Percentiles rank a stretch among this genome's conserved stretches.
Evolutionary conservation across 2,113 vertebrate genomes (phyloP).

Genomic region (Neogale vison): DNA sequence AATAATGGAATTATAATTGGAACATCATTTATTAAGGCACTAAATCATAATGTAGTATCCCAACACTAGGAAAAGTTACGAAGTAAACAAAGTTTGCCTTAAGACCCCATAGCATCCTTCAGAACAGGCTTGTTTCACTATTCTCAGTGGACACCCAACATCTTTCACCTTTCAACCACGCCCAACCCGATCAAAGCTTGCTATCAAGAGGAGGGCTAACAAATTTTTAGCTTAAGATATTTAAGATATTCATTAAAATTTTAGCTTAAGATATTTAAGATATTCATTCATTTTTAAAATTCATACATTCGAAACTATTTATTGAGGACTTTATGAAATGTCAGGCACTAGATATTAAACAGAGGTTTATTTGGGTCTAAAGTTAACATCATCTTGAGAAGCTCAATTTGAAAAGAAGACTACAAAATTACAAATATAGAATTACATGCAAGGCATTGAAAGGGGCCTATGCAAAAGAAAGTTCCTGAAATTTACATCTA

Average conservation of each 20-base stretch:
- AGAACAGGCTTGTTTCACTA: neutral
- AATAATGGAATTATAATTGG: constrained; percentile 18
- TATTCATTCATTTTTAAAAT: neutral
- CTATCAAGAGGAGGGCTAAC: neutral
- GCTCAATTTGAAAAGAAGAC: neutral
- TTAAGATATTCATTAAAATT: neutral
- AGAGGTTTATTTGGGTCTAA: neutral
- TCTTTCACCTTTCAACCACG: neutral
- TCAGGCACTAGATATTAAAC: neutral
- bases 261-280: neutral
- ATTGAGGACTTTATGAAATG: neutral
- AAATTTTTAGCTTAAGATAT: neutral
- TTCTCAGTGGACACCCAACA: neutral
- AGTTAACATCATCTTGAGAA: neutral
- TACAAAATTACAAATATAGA: neutral
- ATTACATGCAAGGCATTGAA: neutral
- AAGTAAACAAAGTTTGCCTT: neutral
- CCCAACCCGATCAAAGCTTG: neutral
- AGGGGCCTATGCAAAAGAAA: neutral
- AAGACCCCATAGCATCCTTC: neutral
- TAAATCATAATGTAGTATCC: neutral
- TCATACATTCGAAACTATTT: neutral
- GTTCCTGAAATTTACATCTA: neutral
- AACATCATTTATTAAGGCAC: neutral
- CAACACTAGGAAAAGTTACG: neutral